Evolutionary conservation across 2,888 invertebrate species (phyloP).

Genomic region (Coleophora flavipennella): DNA sequence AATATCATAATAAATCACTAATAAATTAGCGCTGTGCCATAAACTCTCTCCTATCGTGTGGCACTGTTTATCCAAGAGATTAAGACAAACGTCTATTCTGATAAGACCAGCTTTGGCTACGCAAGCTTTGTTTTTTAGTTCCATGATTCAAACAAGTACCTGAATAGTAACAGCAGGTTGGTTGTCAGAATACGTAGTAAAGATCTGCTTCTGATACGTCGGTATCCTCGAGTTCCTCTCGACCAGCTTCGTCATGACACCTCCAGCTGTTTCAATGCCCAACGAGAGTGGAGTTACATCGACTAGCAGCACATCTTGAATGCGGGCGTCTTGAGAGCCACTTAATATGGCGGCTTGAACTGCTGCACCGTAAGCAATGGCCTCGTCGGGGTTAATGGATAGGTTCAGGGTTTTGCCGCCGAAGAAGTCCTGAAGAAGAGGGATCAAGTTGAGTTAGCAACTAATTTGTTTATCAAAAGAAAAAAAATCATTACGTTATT

Average conservation of each 20-base stretch:
- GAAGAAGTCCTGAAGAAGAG: conserved; percentile 76
- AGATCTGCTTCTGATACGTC: conserved; percentile 83
- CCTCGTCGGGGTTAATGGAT: conserved; percentile 93
- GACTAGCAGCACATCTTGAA: conserved; percentile 87
- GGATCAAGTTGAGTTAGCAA: no score
- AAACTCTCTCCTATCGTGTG: no score
- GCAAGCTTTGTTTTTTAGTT: not conserved
- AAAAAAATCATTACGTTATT: no score
- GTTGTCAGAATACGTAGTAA: conserved; percentile 94
- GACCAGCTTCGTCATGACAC: conserved; percentile 89
- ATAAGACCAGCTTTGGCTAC: no score
- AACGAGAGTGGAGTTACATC: conserved; percentile 85
- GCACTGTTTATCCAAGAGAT: no score
- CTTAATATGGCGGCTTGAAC: conserved; percentile 94
- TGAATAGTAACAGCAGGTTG: conserved; percentile 92
- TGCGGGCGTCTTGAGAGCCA: conserved; percentile 76
- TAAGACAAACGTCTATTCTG: no score
- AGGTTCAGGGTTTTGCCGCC: conserved; percentile 88
- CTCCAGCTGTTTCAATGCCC: conserved; percentile 88
- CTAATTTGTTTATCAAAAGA: no score
- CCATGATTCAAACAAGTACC: conserved; percentile 33
- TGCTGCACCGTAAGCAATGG: conserved; percentile 94
- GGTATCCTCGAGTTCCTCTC: conserved; percentile 88
- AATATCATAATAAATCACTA: not conserved
- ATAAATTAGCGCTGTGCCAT: no score